Percentiles rank a stretch among this genome's conserved stretches.
phyloP scores from a whole-genome alignment of 1,140 invertebrate genomes.

The Eubasilissa regina region DNA sequence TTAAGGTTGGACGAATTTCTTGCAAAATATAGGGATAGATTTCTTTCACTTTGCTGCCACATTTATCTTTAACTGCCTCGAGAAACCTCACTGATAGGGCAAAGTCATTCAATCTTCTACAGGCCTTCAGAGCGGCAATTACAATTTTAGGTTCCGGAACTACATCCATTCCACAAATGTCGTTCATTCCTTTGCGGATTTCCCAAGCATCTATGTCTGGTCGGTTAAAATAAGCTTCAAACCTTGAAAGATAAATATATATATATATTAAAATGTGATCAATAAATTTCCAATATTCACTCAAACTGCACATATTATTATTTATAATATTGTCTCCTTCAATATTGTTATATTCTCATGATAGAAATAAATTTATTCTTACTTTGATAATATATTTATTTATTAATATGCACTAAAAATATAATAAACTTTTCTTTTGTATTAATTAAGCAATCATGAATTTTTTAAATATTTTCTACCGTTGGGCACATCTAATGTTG shows the following conservation, averaged over 20 bases:
- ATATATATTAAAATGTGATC: no score
- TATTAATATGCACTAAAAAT: no score
- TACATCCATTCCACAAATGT: conserved; percentile 90
- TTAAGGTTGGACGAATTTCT: conserved; percentile 93
- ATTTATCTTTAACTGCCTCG: conserved; percentile 93
- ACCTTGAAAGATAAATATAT: conserved; percentile 70
- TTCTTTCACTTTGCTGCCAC: conserved; percentile 82
- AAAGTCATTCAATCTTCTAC: conserved; percentile 94
- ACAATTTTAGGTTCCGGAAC: conserved; percentile 97
- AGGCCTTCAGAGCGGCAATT: conserved; percentile 92
- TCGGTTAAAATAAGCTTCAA: conserved; percentile 89
- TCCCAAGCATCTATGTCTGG: conserved; percentile 97
- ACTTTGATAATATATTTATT: no score
- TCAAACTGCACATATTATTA: no score
- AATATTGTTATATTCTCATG: no score
- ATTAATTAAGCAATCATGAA: no score
- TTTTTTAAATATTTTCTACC: no score
- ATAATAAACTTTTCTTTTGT: no score
- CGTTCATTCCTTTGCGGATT: conserved; percentile 90
- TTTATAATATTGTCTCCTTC: no score
- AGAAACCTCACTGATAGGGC: conserved; percentile 93
- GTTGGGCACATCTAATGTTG: no score
- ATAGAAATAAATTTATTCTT: no score
- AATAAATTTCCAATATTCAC: no score
- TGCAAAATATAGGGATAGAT: conserved; percentile 95